Evolutionary conservation across 2,888 invertebrate species (phyloP).

Genomic region (Andrena bucephala): DNA sequence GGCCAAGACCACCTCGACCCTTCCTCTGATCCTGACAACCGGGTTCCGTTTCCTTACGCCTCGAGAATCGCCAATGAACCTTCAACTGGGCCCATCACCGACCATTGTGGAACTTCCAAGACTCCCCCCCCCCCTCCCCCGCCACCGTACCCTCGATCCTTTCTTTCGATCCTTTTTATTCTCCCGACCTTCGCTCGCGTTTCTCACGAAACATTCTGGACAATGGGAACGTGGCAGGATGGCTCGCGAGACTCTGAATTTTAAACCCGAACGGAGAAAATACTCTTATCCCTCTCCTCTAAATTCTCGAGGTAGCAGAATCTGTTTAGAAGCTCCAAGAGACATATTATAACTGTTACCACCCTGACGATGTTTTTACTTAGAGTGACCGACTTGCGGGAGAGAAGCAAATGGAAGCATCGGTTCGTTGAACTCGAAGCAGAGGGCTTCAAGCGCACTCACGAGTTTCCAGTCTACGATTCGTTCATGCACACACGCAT

Average conservation of each 20-base stretch:
- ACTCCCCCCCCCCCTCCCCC: constrained; percentile 46
- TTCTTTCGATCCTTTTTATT: constrained; percentile 20
- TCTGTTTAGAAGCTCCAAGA: neutral
- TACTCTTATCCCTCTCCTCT: constrained; percentile 5
- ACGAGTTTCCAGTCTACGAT: neutral
- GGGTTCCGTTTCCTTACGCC: constrained; percentile 67
- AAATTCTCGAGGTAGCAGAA: neutral
- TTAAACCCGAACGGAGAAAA: constrained; percentile 42
- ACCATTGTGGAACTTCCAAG: constrained; percentile 69
- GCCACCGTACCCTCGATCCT: constrained; percentile 13
- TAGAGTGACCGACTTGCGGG: neutral
- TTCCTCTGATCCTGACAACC: constrained; percentile 48
- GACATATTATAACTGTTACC: no score
- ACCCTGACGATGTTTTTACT: no score
- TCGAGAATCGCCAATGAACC: constrained; percentile 74
- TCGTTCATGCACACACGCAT: neutral
- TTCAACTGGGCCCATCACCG: constrained; percentile 67
- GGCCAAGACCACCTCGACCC: constrained; percentile 21
- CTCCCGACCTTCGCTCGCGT: constrained; percentile 19
- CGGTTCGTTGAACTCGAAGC: neutral
- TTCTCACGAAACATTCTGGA: constrained; percentile 54
- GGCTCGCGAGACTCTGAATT: constrained; percentile 51
- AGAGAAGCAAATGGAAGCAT: neutral
- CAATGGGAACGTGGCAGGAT: constrained; percentile 54
- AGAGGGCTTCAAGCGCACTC: neutral